Evolutionary conservation across 1,140 invertebrate species (phyloP), one percentile per base, ranked within the genome.

Genomic region (Calliopsis andreniformis): DNA sequence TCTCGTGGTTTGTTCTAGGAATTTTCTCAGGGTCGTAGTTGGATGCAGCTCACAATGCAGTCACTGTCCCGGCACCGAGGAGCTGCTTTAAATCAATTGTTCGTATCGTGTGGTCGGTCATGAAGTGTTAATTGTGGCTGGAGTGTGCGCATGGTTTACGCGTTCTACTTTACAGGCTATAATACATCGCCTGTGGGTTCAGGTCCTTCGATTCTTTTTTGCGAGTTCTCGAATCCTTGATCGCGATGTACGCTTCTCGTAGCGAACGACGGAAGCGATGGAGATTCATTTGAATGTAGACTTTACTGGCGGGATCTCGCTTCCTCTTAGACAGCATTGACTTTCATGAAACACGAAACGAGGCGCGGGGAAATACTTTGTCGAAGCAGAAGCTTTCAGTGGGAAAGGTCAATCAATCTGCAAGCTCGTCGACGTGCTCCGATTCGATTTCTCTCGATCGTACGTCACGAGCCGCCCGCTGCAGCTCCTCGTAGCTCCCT

Each of bases 371-470:
- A 42, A 16, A 23, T 0, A 35, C 4, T 63, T 14, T 14, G n/a
- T 10, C n/a, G 8, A 25, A n/a, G 20, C 20, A 28, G 16, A 42
- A 51, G 42, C 43, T 55, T 39, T 66, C 49, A n/a, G 23, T 12
- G 18, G 35, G 49, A 43, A 56, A 51, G 61, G 49, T 56, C 35
- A 42, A 73, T 66, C 71, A 55, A 73, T 66, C 61, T 39, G 35
- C n/a, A 45, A 47, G 35, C n/a, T 28, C 49, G 16, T 45, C 39
- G 49, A 66, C 71, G 49, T 73, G 63, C 49, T 73, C 28, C 20
- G 62, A 64, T 73, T 73, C 61, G 49, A 66, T 73, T 73, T 73
- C 71, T 45, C 71, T 10, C 49, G 64, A 76, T 68, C 59, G 63
- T 76, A 73, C 72, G 63, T 76, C 53, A 76, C 72, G 64, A 67